Evolutionary conservation across 2,113 vertebrate species (phyloP), one percentile per base, ranked within the genome.

Genomic region (Lamprotornis superbus): DNA sequence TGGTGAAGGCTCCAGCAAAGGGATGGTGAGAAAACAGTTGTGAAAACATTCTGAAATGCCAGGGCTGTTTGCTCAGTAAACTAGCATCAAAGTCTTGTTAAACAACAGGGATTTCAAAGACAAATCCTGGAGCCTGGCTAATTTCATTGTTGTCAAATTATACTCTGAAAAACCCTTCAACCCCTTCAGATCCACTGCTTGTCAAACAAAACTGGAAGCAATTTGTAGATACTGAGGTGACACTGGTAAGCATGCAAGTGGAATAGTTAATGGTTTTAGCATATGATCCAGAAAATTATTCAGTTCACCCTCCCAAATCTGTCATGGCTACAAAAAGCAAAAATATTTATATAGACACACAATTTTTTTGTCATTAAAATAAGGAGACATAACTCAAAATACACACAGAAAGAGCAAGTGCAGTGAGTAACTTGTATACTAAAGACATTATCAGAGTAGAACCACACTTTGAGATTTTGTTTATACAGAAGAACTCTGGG

Each of bases 371-470:
- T 71, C 76, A 92, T 81, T 89, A 81, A 83, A 87, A 52, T 60
- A 85, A 86, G 59, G 59, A 83, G 64, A 81, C 59, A 46, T 4
- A 46, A 73, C 73, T 95, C 70, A 65, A 82, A 84, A 95, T 80
- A 92, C 77, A 95, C 74, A 91, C 39, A 85, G 77, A 84, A 84
- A 44, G 33, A 94, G 57, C 60, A 94, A 59, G 67, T 61, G 50
- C 52, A 52, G 44, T 64, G 69, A 82, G 25, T 25, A 75, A 73
- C 46, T 21, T 93, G 61, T 59, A 47, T 83, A 79, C 90, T 89
- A 60, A 77, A 76, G 94, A 89, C 81, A 86, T 89, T 94, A 86
- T 78, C 55, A 96, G 73, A 94, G 87, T 12, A 83, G 71, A 91
- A 92, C 35, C 75, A 74, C 25, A 90, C 59, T 86, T 21, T 67